These are phyloP conservation scores for Menidia menidia DNA, from an alignment of 2,797 vertebrate species.

Conservation along the genomic window DNA sequence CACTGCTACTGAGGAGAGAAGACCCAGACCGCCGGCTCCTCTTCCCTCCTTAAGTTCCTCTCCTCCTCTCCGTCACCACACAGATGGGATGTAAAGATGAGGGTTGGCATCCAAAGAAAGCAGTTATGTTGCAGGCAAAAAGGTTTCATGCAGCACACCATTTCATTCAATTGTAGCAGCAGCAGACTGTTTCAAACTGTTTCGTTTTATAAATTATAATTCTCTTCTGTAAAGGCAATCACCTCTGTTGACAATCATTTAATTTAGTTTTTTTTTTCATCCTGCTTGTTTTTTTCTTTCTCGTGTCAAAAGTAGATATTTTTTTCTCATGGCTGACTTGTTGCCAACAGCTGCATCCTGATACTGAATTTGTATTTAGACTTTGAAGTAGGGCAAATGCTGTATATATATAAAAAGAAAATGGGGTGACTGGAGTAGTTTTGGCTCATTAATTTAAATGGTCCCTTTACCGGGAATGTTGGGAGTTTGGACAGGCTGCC, in stretches of 20 bases:
- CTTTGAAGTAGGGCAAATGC: conserved; percentile 73
- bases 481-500: conserved; percentile 45
- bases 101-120: conserved; percentile 79
- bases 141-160: conserved; percentile 38
- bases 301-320: conserved; percentile 39
- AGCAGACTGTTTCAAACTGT: conserved; percentile 54
- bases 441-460: conserved; percentile 79
- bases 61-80: conserved; percentile 36
- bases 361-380: conserved; percentile 65
- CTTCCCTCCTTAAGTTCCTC: not conserved
- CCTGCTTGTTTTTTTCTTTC: conserved; percentile 40
- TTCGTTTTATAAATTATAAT: conserved; percentile 74
- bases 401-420: conserved; percentile 75
- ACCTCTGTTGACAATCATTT: conserved; percentile 81
- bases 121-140: conserved; percentile 59
- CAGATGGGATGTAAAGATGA: conserved; percentile 62
- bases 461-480: conserved; percentile 55
- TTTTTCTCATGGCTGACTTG: conserved; percentile 50
- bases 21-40: conserved; percentile 59
- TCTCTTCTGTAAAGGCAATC: conserved; percentile 77
- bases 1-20: conserved; percentile 84
- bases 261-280: conserved; percentile 63
- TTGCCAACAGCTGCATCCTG: conserved; percentile 67
- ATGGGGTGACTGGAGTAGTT: conserved; percentile 73
- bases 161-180: conserved; percentile 77